phyloP scores from a whole-genome alignment of 2,888 invertebrate genomes.

The Rhamphomyia laevipes region DNA sequence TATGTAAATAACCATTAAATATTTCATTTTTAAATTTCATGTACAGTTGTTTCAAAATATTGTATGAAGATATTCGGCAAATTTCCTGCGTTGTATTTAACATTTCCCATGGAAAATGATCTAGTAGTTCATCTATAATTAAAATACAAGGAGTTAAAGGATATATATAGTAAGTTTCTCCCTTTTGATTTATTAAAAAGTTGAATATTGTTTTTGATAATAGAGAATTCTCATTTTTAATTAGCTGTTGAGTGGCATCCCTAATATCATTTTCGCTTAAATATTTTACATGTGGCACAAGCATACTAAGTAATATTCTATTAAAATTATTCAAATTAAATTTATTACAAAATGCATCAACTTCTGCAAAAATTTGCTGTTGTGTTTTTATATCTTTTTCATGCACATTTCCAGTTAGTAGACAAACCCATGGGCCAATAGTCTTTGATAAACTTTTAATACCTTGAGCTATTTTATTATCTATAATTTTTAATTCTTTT shows the following conservation, averaged over 20 bases:
- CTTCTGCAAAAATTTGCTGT: not conserved
- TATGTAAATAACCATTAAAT: slow-evolving; percentile 7
- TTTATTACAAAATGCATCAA: slow-evolving; percentile 2
- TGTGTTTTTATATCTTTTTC: not conserved
- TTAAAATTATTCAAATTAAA: not conserved
- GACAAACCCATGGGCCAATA: slow-evolving; percentile 6
- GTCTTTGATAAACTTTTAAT: not conserved
- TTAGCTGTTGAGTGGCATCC: not conserved
- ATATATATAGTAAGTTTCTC: not conserved
- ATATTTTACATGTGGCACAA: not conserved
- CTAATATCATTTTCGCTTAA: not conserved
- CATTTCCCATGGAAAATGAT: slow-evolving; percentile 13
- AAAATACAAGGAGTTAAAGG: slow-evolving; percentile 4
- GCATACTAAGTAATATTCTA: not conserved
- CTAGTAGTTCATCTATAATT: slow-evolving; percentile 11
- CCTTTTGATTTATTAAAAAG: not conserved
- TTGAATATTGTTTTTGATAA: not conserved
- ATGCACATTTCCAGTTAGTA: slow-evolving; percentile 3
- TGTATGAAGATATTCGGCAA: slow-evolving; percentile 10
- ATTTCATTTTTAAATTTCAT: slow-evolving; percentile 6
- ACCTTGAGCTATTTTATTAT: not conserved
- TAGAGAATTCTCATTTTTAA: not conserved
- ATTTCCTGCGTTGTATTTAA: slow-evolving; percentile 10
- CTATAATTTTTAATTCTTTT: not conserved
- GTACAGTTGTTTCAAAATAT: slow-evolving; percentile 5